phyloP scores from a whole-genome alignment of 2,888 invertebrate species.

The Amiota communis region DNA sequence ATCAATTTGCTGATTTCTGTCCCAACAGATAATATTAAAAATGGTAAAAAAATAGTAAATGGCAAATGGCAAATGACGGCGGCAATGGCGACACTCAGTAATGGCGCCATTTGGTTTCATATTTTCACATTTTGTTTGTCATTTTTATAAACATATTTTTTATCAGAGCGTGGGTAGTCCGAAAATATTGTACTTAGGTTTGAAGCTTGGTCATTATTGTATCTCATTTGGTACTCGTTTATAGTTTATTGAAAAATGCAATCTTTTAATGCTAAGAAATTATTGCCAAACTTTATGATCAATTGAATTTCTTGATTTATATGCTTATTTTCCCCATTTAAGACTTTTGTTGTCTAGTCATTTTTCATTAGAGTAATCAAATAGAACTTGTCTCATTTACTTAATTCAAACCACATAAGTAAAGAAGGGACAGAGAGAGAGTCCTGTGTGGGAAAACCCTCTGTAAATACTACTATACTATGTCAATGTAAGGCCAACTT shows the following conservation, averaged over 20 bases:
- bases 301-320: too few species aligned
- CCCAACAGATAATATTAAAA: constrained; percentile 35
- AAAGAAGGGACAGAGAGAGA: too few species aligned
- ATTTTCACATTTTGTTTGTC: not conserved
- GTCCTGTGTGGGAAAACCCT: too few species aligned
- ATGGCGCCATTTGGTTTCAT: constrained; percentile 22
- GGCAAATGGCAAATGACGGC: constrained; percentile 11
- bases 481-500: too few species aligned
- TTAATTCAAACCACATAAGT: too few species aligned
- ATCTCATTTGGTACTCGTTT: not conserved
- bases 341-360: too few species aligned
- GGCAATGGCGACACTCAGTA: not conserved
- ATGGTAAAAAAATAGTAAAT: constrained; percentile 25
- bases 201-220: too few species aligned
- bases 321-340: too few species aligned
- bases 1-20: constrained; percentile 65
- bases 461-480: too few species aligned
- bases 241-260: not conserved
- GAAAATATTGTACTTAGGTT: too few species aligned
- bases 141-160: not conserved
- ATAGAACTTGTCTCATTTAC: too few species aligned
- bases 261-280: not conserved
- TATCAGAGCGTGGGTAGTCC: not conserved
- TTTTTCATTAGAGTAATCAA: too few species aligned
- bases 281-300: not conserved